Evolutionary conservation across 1,140 invertebrate genomes (phyloP).

Genomic region (Goniozus legneri): DNA sequence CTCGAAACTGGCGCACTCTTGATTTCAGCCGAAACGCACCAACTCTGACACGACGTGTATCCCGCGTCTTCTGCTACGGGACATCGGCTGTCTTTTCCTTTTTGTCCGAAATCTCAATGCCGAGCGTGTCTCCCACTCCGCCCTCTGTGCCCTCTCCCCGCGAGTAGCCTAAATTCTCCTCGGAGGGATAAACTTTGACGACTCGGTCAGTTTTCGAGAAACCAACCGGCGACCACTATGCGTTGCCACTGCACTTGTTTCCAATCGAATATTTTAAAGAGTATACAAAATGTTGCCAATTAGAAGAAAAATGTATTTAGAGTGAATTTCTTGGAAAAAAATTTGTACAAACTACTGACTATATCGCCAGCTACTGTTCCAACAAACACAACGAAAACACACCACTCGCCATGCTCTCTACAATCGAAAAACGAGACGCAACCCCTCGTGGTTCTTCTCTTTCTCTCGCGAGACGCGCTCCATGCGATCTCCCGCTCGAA

Average conservation of each 20-base stretch:
- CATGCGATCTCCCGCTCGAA: constrained; percentile 44
- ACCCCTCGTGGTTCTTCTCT: neutral
- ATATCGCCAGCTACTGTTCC: neutral
- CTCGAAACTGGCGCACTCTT: constrained; percentile 15
- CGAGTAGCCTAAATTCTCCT: neutral
- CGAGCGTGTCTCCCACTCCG: constrained; percentile 6
- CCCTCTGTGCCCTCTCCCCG: neutral
- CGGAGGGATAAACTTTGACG: neutral
- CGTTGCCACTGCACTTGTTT: neutral
- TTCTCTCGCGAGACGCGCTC: constrained; percentile 30
- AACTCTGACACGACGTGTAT: constrained; percentile 15
- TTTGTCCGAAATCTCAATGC: constrained; percentile 5
- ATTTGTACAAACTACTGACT: neutral
- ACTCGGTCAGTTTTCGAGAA: constrained; percentile 16
- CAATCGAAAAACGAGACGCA: neutral
- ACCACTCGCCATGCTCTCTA: neutral
- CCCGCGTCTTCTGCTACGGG: neutral
- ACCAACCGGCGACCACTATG: neutral
- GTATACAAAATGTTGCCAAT: too few species aligned
- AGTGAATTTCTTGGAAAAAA: too few species aligned
- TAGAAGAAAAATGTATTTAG: too few species aligned
- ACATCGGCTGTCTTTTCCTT: neutral
- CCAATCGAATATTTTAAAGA: too few species aligned
- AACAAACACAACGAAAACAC: constrained; percentile 5
- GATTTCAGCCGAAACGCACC: constrained; percentile 11